Evolutionary conservation across 2,888 invertebrate species (phyloP).

Genomic region (Nomada ferruginata): DNA sequence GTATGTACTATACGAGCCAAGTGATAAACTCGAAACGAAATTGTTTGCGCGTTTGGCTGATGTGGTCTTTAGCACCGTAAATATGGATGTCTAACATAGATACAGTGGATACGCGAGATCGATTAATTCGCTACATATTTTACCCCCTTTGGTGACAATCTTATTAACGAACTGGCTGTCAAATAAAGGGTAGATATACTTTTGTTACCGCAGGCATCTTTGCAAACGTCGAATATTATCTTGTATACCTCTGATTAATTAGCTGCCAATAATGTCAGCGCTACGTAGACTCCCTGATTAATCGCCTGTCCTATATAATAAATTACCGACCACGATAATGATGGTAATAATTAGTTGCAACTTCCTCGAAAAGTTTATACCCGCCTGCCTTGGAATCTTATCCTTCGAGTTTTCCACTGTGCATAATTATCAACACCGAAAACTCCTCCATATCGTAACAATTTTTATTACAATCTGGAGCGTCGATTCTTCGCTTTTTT

Average conservation of each 20-base stretch:
- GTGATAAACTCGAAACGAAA: not conserved
- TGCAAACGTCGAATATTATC: slow-evolving; percentile 14
- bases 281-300: slow-evolving; percentile 41
- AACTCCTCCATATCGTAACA: slow-evolving; percentile 4
- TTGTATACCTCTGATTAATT: slow-evolving; percentile 47
- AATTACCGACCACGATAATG: slow-evolving; percentile 56
- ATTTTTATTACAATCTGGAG: not conserved
- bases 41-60: not conserved
- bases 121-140: slow-evolving; percentile 5
- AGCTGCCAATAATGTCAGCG: slow-evolving; percentile 49
- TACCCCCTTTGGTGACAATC: not conserved
- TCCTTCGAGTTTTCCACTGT: not conserved
- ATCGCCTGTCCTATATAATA: slow-evolving; percentile 48
- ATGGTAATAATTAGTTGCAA: slow-evolving; percentile 51
- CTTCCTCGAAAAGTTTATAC: not conserved
- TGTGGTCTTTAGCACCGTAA: slow-evolving; percentile 24
- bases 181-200: slow-evolving; percentile 13
- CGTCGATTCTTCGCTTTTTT: too few species aligned
- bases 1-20: too few species aligned
- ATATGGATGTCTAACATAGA: not conserved
- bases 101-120: slow-evolving; percentile 2
- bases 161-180: slow-evolving; percentile 10
- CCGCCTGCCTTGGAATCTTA: not conserved
- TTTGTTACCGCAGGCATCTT: slow-evolving; percentile 8
- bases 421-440: not conserved